Base-by-base conservation (phyloP, 2,888 invertebrate species). In the Hyalella azteca region DNA sequence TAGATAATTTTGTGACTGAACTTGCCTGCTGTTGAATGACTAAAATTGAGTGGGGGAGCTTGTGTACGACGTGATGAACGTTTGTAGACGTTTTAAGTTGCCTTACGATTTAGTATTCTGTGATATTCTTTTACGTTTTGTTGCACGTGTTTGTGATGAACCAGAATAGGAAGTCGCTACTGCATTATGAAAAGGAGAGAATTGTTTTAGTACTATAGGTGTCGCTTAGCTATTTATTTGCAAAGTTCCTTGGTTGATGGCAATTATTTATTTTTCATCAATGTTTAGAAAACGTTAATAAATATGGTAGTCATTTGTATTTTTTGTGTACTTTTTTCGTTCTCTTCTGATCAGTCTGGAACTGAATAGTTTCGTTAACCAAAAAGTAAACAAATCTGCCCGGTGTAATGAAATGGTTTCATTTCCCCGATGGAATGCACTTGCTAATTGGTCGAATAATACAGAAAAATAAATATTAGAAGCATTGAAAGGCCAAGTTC, bases 211-310 rank as follows among this genome's bases (percentile, higher is more conserved):
- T 54, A 54, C 29, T 54, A 26, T 54, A 54, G n/a, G n/a, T n/a
- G 29, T 54, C 54, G 22, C 22, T 9, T 26, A 54, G n/a, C 22
- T 54, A 54, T 54, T 54, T 54, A 54, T 54, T 54, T 54, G 54
- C 54, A 36, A n/a, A 36, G 66, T 66, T 36, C 66, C 36, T 66
- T 36, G 36, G 36, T 36, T n/a, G 29, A 5, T 66, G 66, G 66
- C 66, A n/a, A 66, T 66, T 66, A 66, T 66, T 66, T 66, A 66
- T 60, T 66, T 32, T 66, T 29, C 36, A 36, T 66, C 66, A 11
- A 36, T 66, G 66, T 66, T 66, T n/a, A n/a, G n/a, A n/a, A 36
- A 36, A 66, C 32, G 32, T 66, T 32, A 36, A 29, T 66, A 36
- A 36, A 36, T 66, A 36, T 36, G 32, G 66, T 66, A 54, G 66